Conservation (phyloP, 2,113 vertebrate genomes). For the Gasterosteus nipponicus region DNA sequence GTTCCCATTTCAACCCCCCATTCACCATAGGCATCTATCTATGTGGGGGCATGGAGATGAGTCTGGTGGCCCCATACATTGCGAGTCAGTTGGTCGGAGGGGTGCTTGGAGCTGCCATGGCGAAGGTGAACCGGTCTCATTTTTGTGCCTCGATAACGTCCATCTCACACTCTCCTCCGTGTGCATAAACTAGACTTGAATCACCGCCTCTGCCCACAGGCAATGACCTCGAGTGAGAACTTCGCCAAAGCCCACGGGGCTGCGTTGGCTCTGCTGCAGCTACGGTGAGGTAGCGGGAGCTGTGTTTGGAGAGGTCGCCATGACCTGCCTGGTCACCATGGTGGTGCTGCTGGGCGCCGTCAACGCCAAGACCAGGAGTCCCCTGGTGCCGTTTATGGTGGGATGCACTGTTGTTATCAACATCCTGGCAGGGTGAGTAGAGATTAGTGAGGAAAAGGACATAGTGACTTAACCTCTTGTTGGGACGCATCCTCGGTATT, state of each 20-base stretch:
- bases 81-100: constrained; percentile 74
- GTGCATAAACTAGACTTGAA: background rate
- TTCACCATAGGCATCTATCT: constrained; percentile 77
- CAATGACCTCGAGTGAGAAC: constrained; percentile 61
- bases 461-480: background rate
- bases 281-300: constrained; percentile 62
- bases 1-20: constrained; percentile 77
- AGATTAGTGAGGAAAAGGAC: background rate
- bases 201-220: constrained; percentile 25
- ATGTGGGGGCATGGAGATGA: constrained; percentile 73
- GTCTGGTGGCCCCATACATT: constrained; percentile 71
- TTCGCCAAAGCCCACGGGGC: constrained; percentile 70
- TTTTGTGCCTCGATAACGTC: background rate
- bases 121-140: constrained; percentile 64
- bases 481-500: background rate
- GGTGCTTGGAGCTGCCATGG: constrained; percentile 75
- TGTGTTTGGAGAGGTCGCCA: constrained; percentile 72
- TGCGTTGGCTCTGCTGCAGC: constrained; percentile 67
- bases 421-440: constrained; percentile 75
- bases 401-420: constrained; percentile 76
- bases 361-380: constrained; percentile 73
- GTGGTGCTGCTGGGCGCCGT: constrained; percentile 77
- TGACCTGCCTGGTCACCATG: constrained; percentile 77
- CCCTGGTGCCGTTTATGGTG: constrained; percentile 74
- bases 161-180: background rate